A percentile compares a stretch with the other conserved stretches of the same genome.
These are phyloP conservation scores for Unio delphinus DNA, from an alignment of 2,888 invertebrate genomes.

Conservation along the genomic window DNA sequence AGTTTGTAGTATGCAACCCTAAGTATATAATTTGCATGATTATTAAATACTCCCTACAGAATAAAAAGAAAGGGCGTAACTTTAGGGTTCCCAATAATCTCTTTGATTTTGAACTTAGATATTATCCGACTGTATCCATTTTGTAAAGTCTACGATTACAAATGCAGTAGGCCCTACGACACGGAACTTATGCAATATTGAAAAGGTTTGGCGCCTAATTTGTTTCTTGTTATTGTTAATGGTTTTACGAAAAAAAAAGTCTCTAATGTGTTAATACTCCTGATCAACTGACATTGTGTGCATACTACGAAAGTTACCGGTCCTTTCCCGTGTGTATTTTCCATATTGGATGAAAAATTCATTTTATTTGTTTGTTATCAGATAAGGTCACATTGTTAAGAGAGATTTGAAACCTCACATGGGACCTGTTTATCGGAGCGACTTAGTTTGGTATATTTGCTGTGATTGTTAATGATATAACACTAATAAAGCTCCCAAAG, in stretches of 20 bases:
- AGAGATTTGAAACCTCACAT: slow-evolving; percentile 6
- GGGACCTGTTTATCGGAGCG: slow-evolving; percentile 5
- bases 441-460: slow-evolving; percentile 25
- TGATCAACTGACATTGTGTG: slow-evolving; percentile 28
- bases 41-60: too few relatives aligned
- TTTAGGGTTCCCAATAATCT: too few relatives aligned
- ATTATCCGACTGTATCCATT: too few relatives aligned
- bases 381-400: slow-evolving; percentile 7
- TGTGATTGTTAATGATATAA: slow-evolving; percentile 26
- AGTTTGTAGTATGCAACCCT: too few relatives aligned
- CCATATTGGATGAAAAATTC: slow-evolving; percentile 36
- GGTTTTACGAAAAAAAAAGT: slow-evolving; percentile 24
- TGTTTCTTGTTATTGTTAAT: slow-evolving; percentile 30
- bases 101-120: too few relatives aligned
- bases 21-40: too few relatives aligned
- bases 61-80: too few relatives aligned
- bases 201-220: slow-evolving; percentile 27
- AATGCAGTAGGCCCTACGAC: too few relatives aligned
- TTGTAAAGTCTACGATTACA: too few relatives aligned
- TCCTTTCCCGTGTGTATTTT: slow-evolving; percentile 25
- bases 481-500: slow-evolving; percentile 30
- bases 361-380: slow-evolving; percentile 36
- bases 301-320: slow-evolving; percentile 24
- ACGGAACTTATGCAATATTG: background rate
- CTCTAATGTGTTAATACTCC: slow-evolving; percentile 25